A percentile compares a stretch with the other conserved stretches of the same genome.
phyloP scores from a whole-genome alignment of 2,888 invertebrate species.

The Monopis laevigella region DNA sequence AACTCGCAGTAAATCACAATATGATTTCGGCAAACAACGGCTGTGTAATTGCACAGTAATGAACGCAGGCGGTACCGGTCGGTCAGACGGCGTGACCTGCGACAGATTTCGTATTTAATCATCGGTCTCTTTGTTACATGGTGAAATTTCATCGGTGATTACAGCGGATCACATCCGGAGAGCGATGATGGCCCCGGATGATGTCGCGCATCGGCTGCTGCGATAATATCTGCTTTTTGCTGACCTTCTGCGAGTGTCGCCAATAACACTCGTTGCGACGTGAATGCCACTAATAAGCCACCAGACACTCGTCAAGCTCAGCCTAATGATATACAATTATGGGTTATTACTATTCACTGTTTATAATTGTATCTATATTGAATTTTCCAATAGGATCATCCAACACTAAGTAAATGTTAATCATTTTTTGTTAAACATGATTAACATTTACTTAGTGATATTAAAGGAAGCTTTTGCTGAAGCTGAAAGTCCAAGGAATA shows the following conservation, averaged over 20 bases:
- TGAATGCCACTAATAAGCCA: conserved; percentile 13
- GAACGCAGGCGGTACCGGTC: conserved; percentile 44
- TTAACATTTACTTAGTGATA: too few species aligned
- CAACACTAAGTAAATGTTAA: too few species aligned
- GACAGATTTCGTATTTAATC: conserved; percentile 29
- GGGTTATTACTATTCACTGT: too few species aligned
- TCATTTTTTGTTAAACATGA: too few species aligned
- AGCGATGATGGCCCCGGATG: conserved; percentile 38
- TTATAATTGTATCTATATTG: too few species aligned
- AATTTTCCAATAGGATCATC: too few species aligned
- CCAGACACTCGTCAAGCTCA: too few species aligned
- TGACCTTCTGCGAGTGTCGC: conserved; percentile 26
- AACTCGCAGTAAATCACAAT: conserved; percentile 8
- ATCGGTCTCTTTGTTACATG: conserved; percentile 36
- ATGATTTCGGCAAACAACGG: conserved; percentile 21
- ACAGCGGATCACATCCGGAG: conserved; percentile 55
- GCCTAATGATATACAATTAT: too few species aligned
- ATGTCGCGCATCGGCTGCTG: conserved; percentile 49
- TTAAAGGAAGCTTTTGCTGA: too few species aligned
- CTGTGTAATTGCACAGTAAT: conserved; percentile 36
- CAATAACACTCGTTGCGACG: conserved; percentile 17
- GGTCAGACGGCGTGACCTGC: conserved; percentile 52
- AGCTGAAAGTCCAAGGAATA: too few species aligned
- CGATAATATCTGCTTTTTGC: conserved; percentile 32
- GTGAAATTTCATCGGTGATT: conserved; percentile 63